Evolutionary conservation across 2,888 invertebrate genomes (phyloP).

Genomic region (Perithous albicinctus): DNA sequence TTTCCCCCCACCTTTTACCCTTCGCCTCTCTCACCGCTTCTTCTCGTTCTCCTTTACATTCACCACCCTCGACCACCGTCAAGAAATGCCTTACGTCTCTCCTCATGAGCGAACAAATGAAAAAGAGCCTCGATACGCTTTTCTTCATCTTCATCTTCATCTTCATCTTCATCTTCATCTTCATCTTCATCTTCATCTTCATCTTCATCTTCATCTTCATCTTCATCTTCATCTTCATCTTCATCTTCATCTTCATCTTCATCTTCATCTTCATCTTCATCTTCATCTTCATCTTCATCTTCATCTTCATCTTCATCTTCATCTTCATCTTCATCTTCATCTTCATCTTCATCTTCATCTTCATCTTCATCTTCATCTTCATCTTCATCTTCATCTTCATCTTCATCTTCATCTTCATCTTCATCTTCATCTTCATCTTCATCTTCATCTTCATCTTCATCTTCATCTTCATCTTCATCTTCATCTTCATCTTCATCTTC

Average conservation of each 20-base stretch:
- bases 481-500: not conserved
- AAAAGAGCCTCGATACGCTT: constrained; percentile 20
- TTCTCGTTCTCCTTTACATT: constrained; percentile 49
- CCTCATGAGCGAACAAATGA: constrained; percentile 19
- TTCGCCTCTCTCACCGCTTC: constrained; percentile 28
- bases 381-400: constrained; percentile 6
- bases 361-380: constrained; percentile 34
- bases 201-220: constrained; percentile 7
- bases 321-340: constrained; percentile 29
- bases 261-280: constrained; percentile 36
- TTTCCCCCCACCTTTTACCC: constrained; percentile 23
- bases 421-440: constrained; percentile 27
- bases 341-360: constrained; percentile 2
- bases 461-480: constrained; percentile 35
- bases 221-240: constrained; percentile 35
- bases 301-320: constrained; percentile 21
- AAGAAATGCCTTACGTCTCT: constrained; percentile 55
- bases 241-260: not conserved
- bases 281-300: constrained; percentile 8
- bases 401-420: constrained; percentile 27
- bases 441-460: constrained; percentile 7
- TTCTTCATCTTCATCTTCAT: constrained; percentile 11
- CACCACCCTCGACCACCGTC: constrained; percentile 61
- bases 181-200: constrained; percentile 27
- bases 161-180: constrained; percentile 27